Conservation (phyloP, 2,113 vertebrate genomes). For the Nibea albiflora region DNA sequence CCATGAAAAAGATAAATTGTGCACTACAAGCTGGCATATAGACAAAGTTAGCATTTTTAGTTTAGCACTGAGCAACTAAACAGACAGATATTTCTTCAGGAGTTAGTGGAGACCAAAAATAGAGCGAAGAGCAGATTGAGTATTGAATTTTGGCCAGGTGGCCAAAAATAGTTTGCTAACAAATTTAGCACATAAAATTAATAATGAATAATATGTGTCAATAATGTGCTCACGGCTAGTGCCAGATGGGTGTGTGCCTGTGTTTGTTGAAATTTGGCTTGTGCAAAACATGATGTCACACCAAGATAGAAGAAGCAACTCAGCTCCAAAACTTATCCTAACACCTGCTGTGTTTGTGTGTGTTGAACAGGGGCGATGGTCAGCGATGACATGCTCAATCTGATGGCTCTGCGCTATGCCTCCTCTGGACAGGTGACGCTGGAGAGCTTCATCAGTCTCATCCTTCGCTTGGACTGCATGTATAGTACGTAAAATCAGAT, state of each 20-base stretch:
- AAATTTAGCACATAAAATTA: neutral
- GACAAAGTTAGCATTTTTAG: neutral
- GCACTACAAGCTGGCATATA: no score
- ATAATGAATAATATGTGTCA: neutral
- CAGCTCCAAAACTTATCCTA: neutral
- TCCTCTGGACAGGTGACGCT: constrained; percentile 72
- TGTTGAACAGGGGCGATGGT: constrained; percentile 63
- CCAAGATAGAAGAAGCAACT: neutral
- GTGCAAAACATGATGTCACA: neutral
- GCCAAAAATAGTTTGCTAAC: no score
- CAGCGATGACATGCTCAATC: constrained; percentile 74
- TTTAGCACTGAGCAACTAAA: neutral
- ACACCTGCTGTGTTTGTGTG: neutral
- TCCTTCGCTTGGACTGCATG: constrained; percentile 80
- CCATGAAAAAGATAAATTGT: no score
- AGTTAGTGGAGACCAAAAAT: neutral
- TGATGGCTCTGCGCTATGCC: constrained; percentile 78
- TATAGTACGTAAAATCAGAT: constrained; percentile 70
- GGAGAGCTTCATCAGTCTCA: constrained; percentile 81
- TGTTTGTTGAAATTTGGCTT: neutral
- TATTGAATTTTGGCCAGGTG: neutral
- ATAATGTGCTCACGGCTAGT: neutral
- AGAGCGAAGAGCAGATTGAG: neutral
- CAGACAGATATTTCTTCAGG: no score
- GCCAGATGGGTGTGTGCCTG: no score